Evolutionary conservation across 2,113 vertebrate genomes (phyloP).

Genomic region (Petromus typicus): DNA sequence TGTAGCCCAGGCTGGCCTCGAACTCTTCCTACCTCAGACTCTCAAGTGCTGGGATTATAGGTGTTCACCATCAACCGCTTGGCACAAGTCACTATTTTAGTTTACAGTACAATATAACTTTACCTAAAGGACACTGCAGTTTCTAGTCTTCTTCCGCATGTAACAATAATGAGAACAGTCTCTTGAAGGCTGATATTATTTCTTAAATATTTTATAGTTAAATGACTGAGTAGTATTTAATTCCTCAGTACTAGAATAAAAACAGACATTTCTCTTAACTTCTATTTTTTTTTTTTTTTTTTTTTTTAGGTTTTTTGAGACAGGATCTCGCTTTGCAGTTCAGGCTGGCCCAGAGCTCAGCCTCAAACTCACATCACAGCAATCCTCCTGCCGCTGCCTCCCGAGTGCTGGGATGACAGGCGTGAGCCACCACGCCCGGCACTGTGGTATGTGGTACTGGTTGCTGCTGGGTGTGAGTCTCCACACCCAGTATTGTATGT

Average conservation of each 20-base stretch:
- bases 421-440: too few relatives aligned
- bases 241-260: neutral
- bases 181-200: neutral
- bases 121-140: neutral
- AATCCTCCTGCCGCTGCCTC: too few relatives aligned
- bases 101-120: neutral
- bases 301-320: too few relatives aligned
- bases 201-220: constrained; percentile 20
- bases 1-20: neutral
- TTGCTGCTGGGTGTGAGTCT: too few relatives aligned
- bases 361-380: too few relatives aligned
- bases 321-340: too few relatives aligned
- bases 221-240: neutral
- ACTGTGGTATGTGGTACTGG: too few relatives aligned
- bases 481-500: too few relatives aligned
- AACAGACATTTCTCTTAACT: constrained; percentile 5
- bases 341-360: too few relatives aligned
- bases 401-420: too few relatives aligned
- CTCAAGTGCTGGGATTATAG: neutral
- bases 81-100: neutral
- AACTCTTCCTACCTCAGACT: neutral
- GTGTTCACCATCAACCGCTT: neutral
- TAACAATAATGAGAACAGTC: neutral
- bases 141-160: neutral
- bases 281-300: neutral